A percentile compares a stretch with the other conserved stretches of the same genome.
Conservation (phyloP, 1,140 invertebrate species). For the Hermetia illucens region DNA sequence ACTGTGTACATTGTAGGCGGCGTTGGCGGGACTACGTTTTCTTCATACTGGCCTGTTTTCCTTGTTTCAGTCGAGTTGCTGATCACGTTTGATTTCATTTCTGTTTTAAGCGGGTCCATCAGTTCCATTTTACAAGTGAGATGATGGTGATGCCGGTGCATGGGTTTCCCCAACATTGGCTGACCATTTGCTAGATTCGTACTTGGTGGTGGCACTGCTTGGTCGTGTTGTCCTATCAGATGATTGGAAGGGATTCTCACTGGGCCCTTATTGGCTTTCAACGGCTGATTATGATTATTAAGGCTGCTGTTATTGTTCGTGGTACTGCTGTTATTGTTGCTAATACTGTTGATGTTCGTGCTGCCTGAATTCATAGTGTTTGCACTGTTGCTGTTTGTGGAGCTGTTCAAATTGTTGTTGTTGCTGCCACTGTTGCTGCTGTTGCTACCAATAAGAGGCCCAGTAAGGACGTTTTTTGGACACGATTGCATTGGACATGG, state of each 20-base stretch:
- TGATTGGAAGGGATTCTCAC: constrained; percentile 24
- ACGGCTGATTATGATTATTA: constrained; percentile 2
- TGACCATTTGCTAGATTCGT: neutral
- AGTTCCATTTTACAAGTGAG: constrained; percentile 2
- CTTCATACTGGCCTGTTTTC: constrained; percentile 24
- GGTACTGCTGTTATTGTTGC: constrained; percentile 10
- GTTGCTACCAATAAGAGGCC: constrained; percentile 79
- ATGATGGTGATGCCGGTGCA: neutral
- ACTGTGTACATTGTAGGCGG: constrained; percentile 24
- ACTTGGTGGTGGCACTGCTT: neutral
- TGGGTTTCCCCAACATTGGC: neutral
- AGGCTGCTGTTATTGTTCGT: constrained; percentile 5
- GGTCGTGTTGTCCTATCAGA: constrained; percentile 11
- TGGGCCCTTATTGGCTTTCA: constrained; percentile 27
- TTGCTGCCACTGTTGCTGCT: constrained; percentile 25
- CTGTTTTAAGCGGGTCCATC: constrained; percentile 7
- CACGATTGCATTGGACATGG: constrained; percentile 73
- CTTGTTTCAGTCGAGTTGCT: neutral
- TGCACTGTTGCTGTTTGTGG: constrained; percentile 28
- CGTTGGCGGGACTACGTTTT: constrained; percentile 23
- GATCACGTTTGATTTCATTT: constrained; percentile 8
- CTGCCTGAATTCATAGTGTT: constrained; percentile 22
- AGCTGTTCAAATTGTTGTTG: constrained; percentile 46
- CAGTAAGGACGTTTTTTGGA: constrained; percentile 95
- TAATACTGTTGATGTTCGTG: constrained; percentile 3